Percentiles rank a stretch among this genome's conserved stretches.
Evolutionary conservation across 2,113 vertebrate species (phyloP).

Genomic region (Entelurus aequoreus): DNA sequence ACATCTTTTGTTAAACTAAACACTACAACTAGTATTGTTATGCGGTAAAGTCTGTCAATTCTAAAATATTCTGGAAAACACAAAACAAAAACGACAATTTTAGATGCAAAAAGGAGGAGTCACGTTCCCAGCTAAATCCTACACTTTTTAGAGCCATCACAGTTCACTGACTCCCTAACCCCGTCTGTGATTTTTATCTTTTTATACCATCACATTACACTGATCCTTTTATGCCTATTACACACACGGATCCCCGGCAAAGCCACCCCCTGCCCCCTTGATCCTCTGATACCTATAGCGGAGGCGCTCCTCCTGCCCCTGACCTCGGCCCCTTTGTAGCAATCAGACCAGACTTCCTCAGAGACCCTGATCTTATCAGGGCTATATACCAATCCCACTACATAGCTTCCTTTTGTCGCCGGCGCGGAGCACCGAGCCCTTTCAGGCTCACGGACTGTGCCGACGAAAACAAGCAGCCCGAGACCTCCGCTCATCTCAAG

Average conservation of each 20-base stretch:
- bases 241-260: slow-evolving; percentile 57
- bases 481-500: slow-evolving; percentile 66
- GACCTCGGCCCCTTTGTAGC: slow-evolving; percentile 72
- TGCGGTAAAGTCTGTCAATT: too few species aligned
- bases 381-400: slow-evolving; percentile 61
- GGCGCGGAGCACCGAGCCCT: slow-evolving; percentile 43
- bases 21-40: too few species aligned
- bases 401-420: slow-evolving; percentile 65
- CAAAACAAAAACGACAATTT: too few species aligned
- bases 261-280: slow-evolving; percentile 36
- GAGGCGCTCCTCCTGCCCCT: slow-evolving; percentile 68
- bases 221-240: slow-evolving; percentile 72
- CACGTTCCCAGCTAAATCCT: slow-evolving; percentile 47
- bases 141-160: slow-evolving; percentile 63
- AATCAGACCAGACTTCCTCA: slow-evolving; percentile 72
- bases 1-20: too few species aligned
- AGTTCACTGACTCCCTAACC: slow-evolving; percentile 51
- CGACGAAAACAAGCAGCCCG: slow-evolving; percentile 44
- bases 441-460: slow-evolving; percentile 54
- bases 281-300: slow-evolving; percentile 67
- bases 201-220: slow-evolving; percentile 69
- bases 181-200: slow-evolving; percentile 66
- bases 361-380: slow-evolving; percentile 70
- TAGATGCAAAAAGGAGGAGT: too few species aligned
- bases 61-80: too few species aligned